phyloP scores from a whole-genome alignment of 2,888 invertebrate genomes.

The Diarsia rubi region DNA sequence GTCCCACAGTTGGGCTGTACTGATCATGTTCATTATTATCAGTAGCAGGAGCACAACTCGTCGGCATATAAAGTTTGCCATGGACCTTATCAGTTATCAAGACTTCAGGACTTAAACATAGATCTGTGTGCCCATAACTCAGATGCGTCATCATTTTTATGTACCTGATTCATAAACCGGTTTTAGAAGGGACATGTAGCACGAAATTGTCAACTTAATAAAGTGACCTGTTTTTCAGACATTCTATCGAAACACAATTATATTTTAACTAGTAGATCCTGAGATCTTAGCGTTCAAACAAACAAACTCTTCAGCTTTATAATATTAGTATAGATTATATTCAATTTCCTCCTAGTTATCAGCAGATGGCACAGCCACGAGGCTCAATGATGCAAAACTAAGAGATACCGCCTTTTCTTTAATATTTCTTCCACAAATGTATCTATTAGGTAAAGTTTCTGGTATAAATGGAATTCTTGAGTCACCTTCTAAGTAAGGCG shows the following conservation, averaged over 20 bases:
- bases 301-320: no score
- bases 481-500: conserved; percentile 6
- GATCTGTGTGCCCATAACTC: neutral
- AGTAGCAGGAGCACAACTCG: no score
- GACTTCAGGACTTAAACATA: neutral
- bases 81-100: neutral
- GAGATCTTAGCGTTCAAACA: no score
- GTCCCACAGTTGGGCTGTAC: no score
- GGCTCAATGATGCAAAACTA: neutral
- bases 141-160: neutral
- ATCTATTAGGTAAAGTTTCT: conserved; percentile 27
- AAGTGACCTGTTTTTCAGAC: conserved; percentile 9
- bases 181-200: conserved; percentile 6
- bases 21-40: no score
- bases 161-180: neutral
- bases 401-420: conserved; percentile 14
- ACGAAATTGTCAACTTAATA: neutral
- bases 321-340: no score
- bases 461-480: conserved; percentile 47
- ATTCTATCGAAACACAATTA: neutral
- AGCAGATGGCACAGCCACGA: neutral
- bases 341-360: conserved; percentile 8
- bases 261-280: no score
- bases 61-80: neutral
- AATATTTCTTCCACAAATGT: conserved; percentile 31